Evolutionary conservation across 1,140 invertebrate species (phyloP).

Genomic region (Trypoxylus dichotomus): DNA sequence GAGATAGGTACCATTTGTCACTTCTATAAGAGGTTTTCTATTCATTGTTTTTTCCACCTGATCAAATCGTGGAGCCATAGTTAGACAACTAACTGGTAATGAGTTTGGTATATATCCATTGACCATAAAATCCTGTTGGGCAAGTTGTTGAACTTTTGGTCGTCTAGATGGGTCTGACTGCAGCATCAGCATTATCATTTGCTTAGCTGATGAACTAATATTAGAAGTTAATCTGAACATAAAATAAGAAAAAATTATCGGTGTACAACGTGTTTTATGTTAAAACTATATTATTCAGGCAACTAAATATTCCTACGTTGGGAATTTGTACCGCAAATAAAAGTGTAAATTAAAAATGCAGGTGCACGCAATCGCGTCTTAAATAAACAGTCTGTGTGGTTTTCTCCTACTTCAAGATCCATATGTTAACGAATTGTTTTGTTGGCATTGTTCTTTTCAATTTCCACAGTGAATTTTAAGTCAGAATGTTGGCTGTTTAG

Average conservation of each 20-base stretch:
- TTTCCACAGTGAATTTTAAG: no score
- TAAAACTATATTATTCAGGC: no score
- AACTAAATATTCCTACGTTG: no score
- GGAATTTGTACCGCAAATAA: no score
- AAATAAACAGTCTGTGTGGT: no score
- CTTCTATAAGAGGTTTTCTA: slow-evolving; percentile 69
- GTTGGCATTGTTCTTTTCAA: no score
- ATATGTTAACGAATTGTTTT: no score
- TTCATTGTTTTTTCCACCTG: slow-evolving; percentile 55
- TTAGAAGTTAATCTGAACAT: slow-evolving; percentile 67
- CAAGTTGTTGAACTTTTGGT: slow-evolving; percentile 75
- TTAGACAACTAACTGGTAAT: slow-evolving; percentile 86
- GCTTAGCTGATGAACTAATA: slow-evolving; percentile 70
- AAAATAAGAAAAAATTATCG: neutral
- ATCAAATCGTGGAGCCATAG: slow-evolving; percentile 86
- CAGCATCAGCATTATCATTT: slow-evolving; percentile 83
- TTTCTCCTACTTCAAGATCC: no score
- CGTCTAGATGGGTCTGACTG: slow-evolving; percentile 80
- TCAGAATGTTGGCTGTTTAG: no score
- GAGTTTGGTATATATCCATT: slow-evolving; percentile 78
- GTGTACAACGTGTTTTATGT: no score
- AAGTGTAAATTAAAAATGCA: no score
- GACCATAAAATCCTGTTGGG: slow-evolving; percentile 71
- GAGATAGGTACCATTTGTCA: slow-evolving; percentile 58
- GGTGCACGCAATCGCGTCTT: no score